Conservation (phyloP, 2,888 invertebrate genomes). For the Oscheius sp. region DNA sequence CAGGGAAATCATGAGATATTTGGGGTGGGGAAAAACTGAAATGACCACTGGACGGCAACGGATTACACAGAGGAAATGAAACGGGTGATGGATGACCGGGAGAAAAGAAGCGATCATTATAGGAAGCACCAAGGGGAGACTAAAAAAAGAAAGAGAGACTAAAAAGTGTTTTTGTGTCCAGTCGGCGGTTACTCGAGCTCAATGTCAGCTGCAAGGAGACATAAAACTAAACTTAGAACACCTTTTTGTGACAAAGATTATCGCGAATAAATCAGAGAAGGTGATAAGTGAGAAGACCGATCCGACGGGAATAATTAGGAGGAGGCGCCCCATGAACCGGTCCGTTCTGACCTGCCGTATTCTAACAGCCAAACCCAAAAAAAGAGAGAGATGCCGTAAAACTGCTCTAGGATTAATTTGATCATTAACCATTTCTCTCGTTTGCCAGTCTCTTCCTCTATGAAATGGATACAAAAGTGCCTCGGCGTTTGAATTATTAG, state of each 20-base stretch:
- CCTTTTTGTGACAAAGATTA: not conserved
- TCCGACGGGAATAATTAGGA: constrained; percentile 27
- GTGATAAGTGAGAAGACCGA: constrained; percentile 26
- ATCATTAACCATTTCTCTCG: not conserved
- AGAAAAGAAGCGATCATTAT: not conserved
- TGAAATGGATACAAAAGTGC: not conserved
- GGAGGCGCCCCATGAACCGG: constrained; percentile 11
- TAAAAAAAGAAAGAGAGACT: not conserved
- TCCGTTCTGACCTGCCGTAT: constrained; percentile 10
- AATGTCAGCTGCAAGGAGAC: constrained; percentile 9
- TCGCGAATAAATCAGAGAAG: constrained; percentile 24
- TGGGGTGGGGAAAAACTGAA: constrained; percentile 1
- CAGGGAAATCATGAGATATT: constrained; percentile 9
- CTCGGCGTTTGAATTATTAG: not conserved
- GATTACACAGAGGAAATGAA: constrained; percentile 20
- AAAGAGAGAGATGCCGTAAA: not conserved
- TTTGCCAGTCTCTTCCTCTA: not conserved
- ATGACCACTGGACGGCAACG: not conserved
- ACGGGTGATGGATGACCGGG: constrained; percentile 1
- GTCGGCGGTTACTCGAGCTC: constrained; percentile 29
- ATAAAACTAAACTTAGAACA: not conserved
- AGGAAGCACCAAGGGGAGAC: not conserved
- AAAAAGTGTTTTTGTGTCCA: constrained; percentile 27
- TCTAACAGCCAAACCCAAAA: not conserved
- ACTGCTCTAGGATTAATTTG: not conserved